Base-by-base conservation (phyloP, 2,797 vertebrate species). In the Xiphophorus birchmanni region DNA sequence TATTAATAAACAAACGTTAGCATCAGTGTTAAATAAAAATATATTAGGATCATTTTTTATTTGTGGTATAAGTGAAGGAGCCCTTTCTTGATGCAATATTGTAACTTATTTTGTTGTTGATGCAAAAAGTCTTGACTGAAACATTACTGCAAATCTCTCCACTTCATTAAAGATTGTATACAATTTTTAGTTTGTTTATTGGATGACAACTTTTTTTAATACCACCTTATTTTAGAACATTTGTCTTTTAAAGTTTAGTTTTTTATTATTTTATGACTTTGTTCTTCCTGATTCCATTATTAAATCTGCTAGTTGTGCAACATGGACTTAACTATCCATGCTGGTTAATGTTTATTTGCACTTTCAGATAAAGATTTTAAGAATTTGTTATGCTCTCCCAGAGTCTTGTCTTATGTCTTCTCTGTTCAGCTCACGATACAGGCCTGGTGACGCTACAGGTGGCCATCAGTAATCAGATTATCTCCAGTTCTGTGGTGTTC, bases 401-500 rank as follows among this genome's bases (percentile, higher is more conserved):
- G 63, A 3, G 85, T 79, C 89, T 86, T 48, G 37, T 71, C 5
- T n/a, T n/a, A 35, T 74, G 18, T 0, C 75, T 32, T 65, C 73
- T 47, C 52, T 89, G 84, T 79, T 48, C 93, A 99, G 98, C 98
- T 94, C 98, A 99, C 65, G 98, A 99, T 95, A 99, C 98, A 63
- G 98, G 98, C 86, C 96, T 99, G 45, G 98, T 99, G 95, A 98
- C 98, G 67, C 97, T 99, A 87, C 98, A 99, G 96, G 98, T 99
- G 95, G 98, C 98, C 87, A 97, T 97, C 95, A 98, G 98, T 95
- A 99, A 96, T 96, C 98, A 99, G 96, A 98, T 99, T 94, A 99
- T 99, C 96, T 99, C 98, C 88, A 99, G 97, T 94, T 99, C 98
- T 0, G 98, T 99, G 95, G 98, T 99, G 87, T 99, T 99, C 92